Percentiles rank a stretch among this genome's conserved stretches.
Conservation (phyloP, 30 jellyfish, hydroid and myxozoan species). For the Aurelia sp. region DNA sequence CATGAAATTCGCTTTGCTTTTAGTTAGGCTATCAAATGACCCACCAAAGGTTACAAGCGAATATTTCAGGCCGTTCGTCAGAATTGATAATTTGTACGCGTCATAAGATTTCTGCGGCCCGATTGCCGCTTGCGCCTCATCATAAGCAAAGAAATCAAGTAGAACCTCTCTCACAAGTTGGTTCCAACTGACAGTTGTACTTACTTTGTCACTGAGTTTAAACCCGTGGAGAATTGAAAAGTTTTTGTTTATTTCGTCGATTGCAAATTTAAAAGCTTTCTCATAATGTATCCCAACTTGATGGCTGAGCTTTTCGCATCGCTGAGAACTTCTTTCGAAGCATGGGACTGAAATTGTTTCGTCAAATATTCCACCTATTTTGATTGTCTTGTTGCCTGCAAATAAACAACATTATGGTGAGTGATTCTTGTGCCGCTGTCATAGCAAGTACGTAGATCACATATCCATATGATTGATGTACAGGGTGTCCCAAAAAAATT, state of each 20-base stretch:
- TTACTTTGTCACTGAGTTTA: conserved; percentile 2
- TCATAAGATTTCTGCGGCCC: conserved; percentile 76
- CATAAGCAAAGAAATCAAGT: conserved; percentile 21
- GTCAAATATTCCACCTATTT: conserved; percentile 68
- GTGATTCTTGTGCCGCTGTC: not conserved
- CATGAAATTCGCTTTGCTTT: conserved; percentile 9
- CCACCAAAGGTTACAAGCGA: conserved; percentile 85
- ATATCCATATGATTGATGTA: too few species aligned
- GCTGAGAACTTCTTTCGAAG: not conserved
- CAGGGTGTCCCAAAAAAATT: too few species aligned
- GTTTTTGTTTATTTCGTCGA: conserved; percentile 71
- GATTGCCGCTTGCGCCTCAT: conserved; percentile 32
- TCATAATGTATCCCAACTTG: conserved; percentile 78
- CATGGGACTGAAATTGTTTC: not conserved
- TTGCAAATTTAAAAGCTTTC: conserved; percentile 77
- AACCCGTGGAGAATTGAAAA: conserved; percentile 75
- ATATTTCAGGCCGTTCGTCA: conserved; percentile 56
- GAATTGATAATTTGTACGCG: conserved; percentile 55
- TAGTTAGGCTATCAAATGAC: conserved; percentile 32
- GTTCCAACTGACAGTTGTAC: conserved; percentile 2
- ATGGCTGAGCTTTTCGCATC: conserved; percentile 40
- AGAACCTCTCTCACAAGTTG: not conserved
- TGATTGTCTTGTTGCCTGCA: conserved; percentile 74
- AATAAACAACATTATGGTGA: not conserved
- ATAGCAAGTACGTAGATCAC: too few species aligned